Evolutionary conservation across 2,888 invertebrate genomes (phyloP).

Genomic region (Apantesis nais): DNA sequence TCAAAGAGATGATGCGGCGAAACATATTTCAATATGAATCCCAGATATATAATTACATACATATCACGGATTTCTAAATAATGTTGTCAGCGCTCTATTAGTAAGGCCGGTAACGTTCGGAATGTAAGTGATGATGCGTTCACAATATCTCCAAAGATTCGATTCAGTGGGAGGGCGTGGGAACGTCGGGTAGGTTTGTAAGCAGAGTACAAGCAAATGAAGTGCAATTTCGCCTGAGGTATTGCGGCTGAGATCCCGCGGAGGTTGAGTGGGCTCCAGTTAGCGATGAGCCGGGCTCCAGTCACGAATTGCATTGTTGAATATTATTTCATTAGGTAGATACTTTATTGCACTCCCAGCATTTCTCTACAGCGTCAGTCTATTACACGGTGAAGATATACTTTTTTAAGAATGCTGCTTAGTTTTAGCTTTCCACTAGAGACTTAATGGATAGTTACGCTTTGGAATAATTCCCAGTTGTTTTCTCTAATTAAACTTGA

Average conservation of each 20-base stretch:
- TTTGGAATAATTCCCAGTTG: constrained; percentile 44
- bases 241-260: constrained; percentile 66
- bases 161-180: constrained; percentile 66
- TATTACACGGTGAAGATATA: constrained; percentile 21
- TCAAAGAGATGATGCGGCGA: constrained; percentile 68
- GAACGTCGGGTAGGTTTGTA: constrained; percentile 64
- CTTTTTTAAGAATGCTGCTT: constrained; percentile 24
- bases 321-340: constrained; percentile 73
- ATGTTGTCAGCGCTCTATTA: constrained; percentile 64
- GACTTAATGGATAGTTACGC: constrained; percentile 20
- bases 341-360: constrained; percentile 47
- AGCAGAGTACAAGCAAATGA: constrained; percentile 75
- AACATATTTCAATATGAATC: constrained; percentile 58
- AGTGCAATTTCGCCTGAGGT: constrained; percentile 74
- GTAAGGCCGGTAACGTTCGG: constrained; percentile 47
- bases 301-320: constrained; percentile 75
- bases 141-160: constrained; percentile 52
- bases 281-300: constrained; percentile 46
- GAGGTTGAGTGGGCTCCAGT: constrained; percentile 46
- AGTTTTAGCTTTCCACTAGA: constrained; percentile 23
- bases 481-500: constrained; percentile 49
- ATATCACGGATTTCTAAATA: constrained; percentile 59
- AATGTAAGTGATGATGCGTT: constrained; percentile 51
- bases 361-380: constrained; percentile 30
- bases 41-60: constrained; percentile 65